Conservation (phyloP, 2,888 invertebrate species). For the Rhamphomyia laevipes region DNA sequence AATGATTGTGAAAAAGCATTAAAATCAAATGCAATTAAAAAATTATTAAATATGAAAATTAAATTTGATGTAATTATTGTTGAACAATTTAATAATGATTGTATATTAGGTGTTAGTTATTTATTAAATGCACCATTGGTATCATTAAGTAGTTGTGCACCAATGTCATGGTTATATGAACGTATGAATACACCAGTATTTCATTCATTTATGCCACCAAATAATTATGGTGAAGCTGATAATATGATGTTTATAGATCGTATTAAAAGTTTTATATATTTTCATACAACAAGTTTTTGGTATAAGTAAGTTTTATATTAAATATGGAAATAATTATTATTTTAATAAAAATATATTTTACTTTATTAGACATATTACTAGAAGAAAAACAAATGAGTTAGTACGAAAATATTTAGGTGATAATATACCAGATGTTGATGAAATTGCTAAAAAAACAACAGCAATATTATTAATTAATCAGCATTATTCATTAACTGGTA, state of each 20-base stretch:
- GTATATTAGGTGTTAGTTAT: slow-evolving; percentile 50
- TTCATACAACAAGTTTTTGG: slow-evolving; percentile 18
- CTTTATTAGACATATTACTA: slow-evolving; percentile 21
- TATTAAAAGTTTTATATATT: slow-evolving; percentile 35
- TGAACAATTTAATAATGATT: slow-evolving; percentile 59
- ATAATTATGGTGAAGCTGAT: slow-evolving; percentile 38
- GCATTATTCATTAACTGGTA: slow-evolving; percentile 39
- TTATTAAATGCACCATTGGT: slow-evolving; percentile 49
- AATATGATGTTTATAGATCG: slow-evolving; percentile 35
- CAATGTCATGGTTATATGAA: slow-evolving; percentile 47
- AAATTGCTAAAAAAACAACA: slow-evolving; percentile 30
- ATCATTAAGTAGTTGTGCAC: slow-evolving; percentile 42
- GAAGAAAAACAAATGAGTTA: slow-evolving; percentile 31
- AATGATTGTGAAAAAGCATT: slow-evolving; percentile 22
- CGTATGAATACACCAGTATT: slow-evolving; percentile 44
- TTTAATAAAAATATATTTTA: too few species aligned
- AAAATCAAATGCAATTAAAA: slow-evolving; percentile 22
- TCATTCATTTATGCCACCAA: slow-evolving; percentile 42
- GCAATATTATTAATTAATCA: slow-evolving; percentile 40
- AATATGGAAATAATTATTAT: too few species aligned
- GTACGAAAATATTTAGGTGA: slow-evolving; percentile 37
- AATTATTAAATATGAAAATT: slow-evolving; percentile 25
- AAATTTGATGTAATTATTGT: slow-evolving; percentile 53
- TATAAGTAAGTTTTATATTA: slow-evolving; percentile 21
- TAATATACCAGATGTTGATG: slow-evolving; percentile 34